Percentiles rank a stretch among this genome's conserved stretches.
Conservation (phyloP, 64 coral and sea anemone genomes). For the Catalaphyllia jardinei region DNA sequence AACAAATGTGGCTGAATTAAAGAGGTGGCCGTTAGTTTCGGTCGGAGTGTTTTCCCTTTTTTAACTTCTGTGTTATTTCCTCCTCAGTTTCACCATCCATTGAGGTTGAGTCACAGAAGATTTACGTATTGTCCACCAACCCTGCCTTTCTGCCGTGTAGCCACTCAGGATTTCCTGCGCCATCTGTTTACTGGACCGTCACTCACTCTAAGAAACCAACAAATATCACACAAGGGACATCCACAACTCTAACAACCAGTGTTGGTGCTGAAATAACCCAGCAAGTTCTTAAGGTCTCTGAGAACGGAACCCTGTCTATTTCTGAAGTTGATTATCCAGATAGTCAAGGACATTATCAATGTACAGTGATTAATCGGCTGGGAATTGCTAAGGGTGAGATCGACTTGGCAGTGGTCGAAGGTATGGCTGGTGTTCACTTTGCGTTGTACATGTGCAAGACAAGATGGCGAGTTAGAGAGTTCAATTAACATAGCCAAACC, state of each 20-base stretch:
- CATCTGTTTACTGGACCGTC: constrained; percentile 12
- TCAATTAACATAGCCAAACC: too few species aligned
- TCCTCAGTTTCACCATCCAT: background rate
- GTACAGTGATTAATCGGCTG: background rate
- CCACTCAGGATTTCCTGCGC: background rate
- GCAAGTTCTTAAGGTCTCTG: background rate
- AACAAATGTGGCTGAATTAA: too few species aligned
- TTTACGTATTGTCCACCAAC: background rate
- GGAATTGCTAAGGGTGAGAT: background rate
- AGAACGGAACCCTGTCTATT: background rate
- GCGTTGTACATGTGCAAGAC: background rate
- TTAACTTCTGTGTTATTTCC: background rate
- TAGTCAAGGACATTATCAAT: background rate
- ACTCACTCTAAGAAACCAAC: background rate
- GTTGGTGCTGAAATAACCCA: rapidly evolving
- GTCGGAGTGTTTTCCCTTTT: too few species aligned
- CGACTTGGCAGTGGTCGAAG: background rate
- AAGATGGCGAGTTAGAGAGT: background rate
- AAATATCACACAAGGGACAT: background rate
- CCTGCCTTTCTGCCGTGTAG: background rate
- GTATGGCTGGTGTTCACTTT: background rate
- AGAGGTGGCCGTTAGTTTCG: too few species aligned
- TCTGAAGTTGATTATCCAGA: background rate
- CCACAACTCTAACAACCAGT: background rate
- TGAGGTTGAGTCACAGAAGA: background rate